Evolutionary conservation across 2,113 vertebrate species (phyloP).

Genomic region (Laticauda colubrina): DNA sequence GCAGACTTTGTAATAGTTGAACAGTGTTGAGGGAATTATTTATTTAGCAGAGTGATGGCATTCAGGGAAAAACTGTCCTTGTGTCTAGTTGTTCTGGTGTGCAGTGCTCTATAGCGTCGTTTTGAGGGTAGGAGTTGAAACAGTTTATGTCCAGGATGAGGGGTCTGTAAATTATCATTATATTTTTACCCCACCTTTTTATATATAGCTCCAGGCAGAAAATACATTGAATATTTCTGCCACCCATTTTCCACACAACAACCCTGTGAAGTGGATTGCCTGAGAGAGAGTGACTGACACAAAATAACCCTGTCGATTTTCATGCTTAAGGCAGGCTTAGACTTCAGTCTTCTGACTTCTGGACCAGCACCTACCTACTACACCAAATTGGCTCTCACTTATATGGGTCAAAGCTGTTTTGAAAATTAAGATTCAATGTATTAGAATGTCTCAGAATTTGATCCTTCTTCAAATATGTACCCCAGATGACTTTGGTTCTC

Average conservation of each 20-base stretch:
- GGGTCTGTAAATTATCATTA: neutral
- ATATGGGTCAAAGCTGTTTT: neutral
- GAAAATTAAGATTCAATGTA: neutral
- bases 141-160: too few species aligned
- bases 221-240: neutral
- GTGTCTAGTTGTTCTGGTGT: too few species aligned
- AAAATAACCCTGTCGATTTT: neutral
- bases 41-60: too few species aligned
- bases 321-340: neutral
- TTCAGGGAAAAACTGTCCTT: too few species aligned
- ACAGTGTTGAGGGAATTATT: too few species aligned
- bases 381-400: neutral
- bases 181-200: neutral
- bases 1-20: too few species aligned
- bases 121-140: too few species aligned
- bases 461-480: neutral
- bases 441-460: neutral
- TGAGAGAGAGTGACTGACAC: neutral
- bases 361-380: neutral
- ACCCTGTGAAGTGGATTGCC: neutral
- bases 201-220: neutral
- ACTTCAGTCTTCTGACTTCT: neutral
- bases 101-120: too few species aligned
- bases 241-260: neutral
- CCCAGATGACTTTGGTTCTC: neutral